Percentiles rank a stretch among this genome's conserved stretches.
These are phyloP conservation scores for Corythaeola cristata DNA, from an alignment of 2,113 vertebrate species.

Conservation along the genomic window DNA sequence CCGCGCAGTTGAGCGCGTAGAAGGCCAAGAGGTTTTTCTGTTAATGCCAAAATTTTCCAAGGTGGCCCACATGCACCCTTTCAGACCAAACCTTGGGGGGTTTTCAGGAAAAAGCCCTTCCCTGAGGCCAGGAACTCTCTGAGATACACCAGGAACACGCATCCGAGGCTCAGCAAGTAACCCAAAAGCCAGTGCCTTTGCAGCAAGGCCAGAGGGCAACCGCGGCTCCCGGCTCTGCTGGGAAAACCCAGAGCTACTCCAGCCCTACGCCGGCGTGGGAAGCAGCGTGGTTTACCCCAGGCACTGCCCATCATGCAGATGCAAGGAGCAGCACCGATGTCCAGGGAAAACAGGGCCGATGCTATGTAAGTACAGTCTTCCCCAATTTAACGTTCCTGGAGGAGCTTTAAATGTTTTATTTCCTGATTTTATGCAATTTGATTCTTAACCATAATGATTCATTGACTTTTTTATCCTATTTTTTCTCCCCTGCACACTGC, in stretches of 20 bases:
- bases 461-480: not conserved
- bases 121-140: not conserved
- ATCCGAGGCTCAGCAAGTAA: not conserved
- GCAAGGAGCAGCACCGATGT: not conserved
- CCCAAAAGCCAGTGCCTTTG: not conserved
- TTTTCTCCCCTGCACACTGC: not conserved
- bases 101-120: not conserved
- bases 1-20: fast-evolving
- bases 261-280: not conserved
- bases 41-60: not conserved
- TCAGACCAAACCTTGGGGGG: not conserved
- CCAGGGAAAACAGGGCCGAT: not conserved
- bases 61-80: not conserved
- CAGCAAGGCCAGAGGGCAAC: not conserved
- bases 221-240: not conserved
- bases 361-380: not conserved
- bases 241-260: not conserved
- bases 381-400: not conserved
- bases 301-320: not conserved
- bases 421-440: not conserved
- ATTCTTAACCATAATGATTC: slow-evolving; percentile 3
- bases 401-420: slow-evolving; percentile 38
- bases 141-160: fast-evolving
- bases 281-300: not conserved
- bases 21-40: not conserved